A percentile compares a stretch with the other conserved stretches of the same genome.
Evolutionary conservation across 2,888 invertebrate species (phyloP).

Genomic region (Thymelicus acteon): DNA sequence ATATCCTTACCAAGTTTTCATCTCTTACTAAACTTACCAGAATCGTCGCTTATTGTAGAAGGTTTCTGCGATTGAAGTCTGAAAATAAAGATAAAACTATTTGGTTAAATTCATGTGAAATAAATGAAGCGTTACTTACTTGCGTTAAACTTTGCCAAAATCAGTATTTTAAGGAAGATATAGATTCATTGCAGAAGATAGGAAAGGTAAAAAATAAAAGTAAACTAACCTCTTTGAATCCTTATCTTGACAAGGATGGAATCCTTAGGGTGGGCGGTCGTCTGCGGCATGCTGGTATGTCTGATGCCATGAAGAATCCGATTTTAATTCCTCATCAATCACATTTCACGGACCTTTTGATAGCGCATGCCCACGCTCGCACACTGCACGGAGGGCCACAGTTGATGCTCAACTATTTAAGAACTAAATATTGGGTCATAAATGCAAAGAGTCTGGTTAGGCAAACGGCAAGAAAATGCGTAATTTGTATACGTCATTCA

Average conservation of each 20-base stretch:
- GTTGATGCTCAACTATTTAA: too few relatives aligned
- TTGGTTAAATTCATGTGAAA: slow-evolving; percentile 44
- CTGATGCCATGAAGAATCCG: not conserved
- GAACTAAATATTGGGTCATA: too few relatives aligned
- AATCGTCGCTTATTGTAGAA: not conserved
- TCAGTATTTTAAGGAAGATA: slow-evolving; percentile 29
- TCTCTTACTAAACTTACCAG: too few relatives aligned
- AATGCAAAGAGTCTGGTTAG: too few relatives aligned
- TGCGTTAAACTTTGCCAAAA: slow-evolving; percentile 1
- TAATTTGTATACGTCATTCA: too few relatives aligned
- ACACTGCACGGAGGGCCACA: too few relatives aligned
- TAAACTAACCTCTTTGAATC: slow-evolving; percentile 1
- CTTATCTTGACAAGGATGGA: slow-evolving; percentile 4
- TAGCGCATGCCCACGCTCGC: too few relatives aligned
- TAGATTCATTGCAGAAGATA: not conserved
- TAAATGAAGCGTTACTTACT: slow-evolving; percentile 18
- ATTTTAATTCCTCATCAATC: slow-evolving; percentile 43
- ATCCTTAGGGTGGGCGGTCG: not conserved
- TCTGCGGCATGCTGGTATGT: not conserved
- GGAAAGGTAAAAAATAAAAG: not conserved
- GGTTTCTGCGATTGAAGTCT: not conserved
- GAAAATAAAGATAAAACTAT: slow-evolving; percentile 17
- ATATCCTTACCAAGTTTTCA: not conserved
- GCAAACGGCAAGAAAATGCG: too few relatives aligned
- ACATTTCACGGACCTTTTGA: slow-evolving; percentile 41